Percentiles rank a stretch among this genome's conserved stretches.
phyloP scores from a whole-genome alignment of 2,797 vertebrate genomes.

The Gambelia wislizenii region DNA sequence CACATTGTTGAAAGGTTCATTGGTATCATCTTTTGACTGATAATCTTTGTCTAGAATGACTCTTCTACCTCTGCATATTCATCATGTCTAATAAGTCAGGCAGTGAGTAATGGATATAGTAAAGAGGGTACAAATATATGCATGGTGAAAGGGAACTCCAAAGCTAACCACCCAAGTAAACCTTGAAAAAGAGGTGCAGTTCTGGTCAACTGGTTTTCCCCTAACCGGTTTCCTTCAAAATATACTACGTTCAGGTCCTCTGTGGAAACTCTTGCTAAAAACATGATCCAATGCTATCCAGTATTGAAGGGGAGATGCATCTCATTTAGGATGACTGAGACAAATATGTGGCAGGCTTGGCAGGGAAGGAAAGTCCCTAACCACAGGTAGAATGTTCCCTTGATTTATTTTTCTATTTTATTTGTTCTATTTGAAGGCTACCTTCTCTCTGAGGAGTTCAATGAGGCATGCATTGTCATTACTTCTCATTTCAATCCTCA shows the following conservation, averaged over 20 bases:
- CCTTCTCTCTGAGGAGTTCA: neutral
- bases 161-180: slow-evolving; percentile 19
- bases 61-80: slow-evolving; percentile 3
- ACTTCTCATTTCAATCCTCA: neutral
- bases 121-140: slow-evolving; percentile 3
- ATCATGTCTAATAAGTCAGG: slow-evolving; percentile 24
- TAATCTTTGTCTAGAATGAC: slow-evolving; percentile 9
- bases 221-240: neutral
- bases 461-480: neutral
- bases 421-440: neutral
- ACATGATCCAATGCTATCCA: neutral
- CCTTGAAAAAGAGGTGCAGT: neutral
- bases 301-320: neutral
- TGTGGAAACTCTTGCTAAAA: no score
- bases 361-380: neutral
- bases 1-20: slow-evolving; percentile 23
- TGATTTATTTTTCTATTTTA: neutral
- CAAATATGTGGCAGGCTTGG: neutral
- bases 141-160: slow-evolving; percentile 24
- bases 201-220: neutral
- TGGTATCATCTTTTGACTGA: slow-evolving; percentile 19
- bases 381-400: slow-evolving; percentile 5
- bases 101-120: slow-evolving; percentile 30
- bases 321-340: neutral
- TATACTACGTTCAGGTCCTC: neutral